Percentiles rank a stretch among this genome's conserved stretches.
phyloP scores from a whole-genome alignment of 2,888 invertebrate species.

The Melangyna quadrimaculata region DNA sequence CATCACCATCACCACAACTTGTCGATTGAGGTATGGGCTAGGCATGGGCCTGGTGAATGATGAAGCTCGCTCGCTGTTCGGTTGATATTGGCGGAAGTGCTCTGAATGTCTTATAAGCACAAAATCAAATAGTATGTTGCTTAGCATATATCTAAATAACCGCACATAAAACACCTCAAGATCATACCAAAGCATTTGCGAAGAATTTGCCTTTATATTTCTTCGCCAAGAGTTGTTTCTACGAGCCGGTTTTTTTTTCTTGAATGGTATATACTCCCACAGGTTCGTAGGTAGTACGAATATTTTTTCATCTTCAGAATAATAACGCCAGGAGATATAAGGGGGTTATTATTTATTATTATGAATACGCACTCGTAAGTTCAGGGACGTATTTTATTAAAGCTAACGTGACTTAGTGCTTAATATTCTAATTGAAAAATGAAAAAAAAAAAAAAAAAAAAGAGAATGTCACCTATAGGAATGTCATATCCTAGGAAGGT shows the following conservation, averaged over 20 bases:
- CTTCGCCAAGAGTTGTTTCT: neutral
- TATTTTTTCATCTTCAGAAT: neutral
- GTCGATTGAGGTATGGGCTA: neutral
- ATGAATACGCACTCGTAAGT: neutral
- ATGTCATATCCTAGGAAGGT: too few species aligned
- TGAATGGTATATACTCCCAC: neutral
- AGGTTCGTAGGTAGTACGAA: neutral
- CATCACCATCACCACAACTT: slow-evolving; percentile 47
- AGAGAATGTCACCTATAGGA: too few species aligned
- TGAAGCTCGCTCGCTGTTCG: neutral
- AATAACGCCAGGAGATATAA: neutral
- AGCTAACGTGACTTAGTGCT: neutral
- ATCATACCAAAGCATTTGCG: neutral
- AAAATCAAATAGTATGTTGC: slow-evolving; percentile 65
- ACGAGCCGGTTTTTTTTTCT: neutral
- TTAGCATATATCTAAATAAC: slow-evolving; percentile 60
- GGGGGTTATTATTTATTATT: neutral
- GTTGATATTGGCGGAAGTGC: slow-evolving; percentile 27
- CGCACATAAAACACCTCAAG: slow-evolving; percentile 19
- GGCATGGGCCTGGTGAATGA: neutral
- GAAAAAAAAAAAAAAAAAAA: too few species aligned
- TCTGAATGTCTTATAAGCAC: slow-evolving; percentile 51
- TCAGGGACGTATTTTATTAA: neutral
- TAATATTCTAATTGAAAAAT: neutral
- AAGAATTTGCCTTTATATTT: slow-evolving; percentile 19